Conservation (phyloP, 2,113 vertebrate species). For the Pedetes capensis region DNA sequence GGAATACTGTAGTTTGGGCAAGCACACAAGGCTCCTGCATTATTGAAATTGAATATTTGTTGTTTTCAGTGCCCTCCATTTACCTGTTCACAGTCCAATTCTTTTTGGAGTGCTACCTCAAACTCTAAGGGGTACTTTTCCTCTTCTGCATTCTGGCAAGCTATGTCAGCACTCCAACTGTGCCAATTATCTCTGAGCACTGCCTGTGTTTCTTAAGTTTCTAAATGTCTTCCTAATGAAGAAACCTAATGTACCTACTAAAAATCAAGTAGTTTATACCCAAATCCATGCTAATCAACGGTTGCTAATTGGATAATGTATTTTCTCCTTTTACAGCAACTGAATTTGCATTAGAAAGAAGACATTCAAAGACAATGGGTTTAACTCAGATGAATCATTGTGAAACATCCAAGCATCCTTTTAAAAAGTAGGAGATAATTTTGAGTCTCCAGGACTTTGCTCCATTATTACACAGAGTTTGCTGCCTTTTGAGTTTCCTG, state of each 20-base stretch:
- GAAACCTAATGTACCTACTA: background rate
- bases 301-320: conserved; percentile 17
- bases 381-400: background rate
- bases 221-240: background rate
- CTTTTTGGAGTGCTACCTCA: background rate
- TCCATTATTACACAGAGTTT: background rate
- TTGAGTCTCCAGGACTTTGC: background rate
- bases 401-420: background rate
- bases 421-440: background rate
- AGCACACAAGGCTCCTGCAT: background rate
- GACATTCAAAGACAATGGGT: background rate
- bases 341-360: background rate
- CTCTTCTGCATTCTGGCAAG: background rate
- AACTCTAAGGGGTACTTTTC: background rate
- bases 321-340: background rate
- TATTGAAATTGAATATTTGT: background rate
- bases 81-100: background rate
- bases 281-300: background rate
- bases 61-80: background rate
- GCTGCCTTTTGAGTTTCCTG: background rate
- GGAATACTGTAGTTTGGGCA: background rate
- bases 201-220: background rate
- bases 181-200: background rate
- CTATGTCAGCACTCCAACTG: background rate
- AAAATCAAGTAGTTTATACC: background rate